Evolutionary conservation across 2,113 vertebrate genomes (phyloP), one percentile per base, ranked within the genome.

Genomic region (Pristiophorus japonicus): DNA sequence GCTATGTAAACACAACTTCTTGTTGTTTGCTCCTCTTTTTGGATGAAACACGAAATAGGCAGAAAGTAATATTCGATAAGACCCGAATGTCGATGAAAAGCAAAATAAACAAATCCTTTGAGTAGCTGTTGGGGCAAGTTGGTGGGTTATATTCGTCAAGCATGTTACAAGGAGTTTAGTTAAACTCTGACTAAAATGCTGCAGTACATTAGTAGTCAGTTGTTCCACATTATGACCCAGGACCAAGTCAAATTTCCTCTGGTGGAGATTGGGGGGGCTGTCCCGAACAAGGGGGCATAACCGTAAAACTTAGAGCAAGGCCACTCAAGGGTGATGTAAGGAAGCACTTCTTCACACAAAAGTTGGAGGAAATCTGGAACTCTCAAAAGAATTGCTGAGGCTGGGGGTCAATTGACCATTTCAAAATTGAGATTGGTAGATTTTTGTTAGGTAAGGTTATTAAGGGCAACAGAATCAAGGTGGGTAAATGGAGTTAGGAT

Each of bases 11-110:
- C n/a, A n/a, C n/a, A n/a, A n/a, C n/a, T n/a, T n/a, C n/a, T n/a
- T n/a, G n/a, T 70, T 47, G 38, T 30, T 94, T 45, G 66, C 42
- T 12, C 18, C 88, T 92, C 88, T 20, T 51, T 47, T 94, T 96
- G 34, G 42, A 96, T 96, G 96, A 96, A 96, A 96, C 87, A 45
- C 94, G 95, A 70, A 63, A 55, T 5, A 20, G 59, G 14, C 27
- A 62, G 91, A 18, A 93, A 30, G 20, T 63, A 67, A 45, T 38
- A 30, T 51, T 51, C 66, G 0, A 30, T 94, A 27, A 47, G 8
- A 5, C 20, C 11, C 18, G 12, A 14, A 34, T 34, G 38, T 94
- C 12, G 3, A 67, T 67, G 65, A 38, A 67, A n/a, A n/a, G n/a
- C n/a, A n/a, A n/a, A n/a, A n/a, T n/a, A n/a, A n/a, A n/a, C n/a